Evolutionary conservation across 2,888 invertebrate genomes (phyloP).

Genomic region (Brenthis daphne): DNA sequence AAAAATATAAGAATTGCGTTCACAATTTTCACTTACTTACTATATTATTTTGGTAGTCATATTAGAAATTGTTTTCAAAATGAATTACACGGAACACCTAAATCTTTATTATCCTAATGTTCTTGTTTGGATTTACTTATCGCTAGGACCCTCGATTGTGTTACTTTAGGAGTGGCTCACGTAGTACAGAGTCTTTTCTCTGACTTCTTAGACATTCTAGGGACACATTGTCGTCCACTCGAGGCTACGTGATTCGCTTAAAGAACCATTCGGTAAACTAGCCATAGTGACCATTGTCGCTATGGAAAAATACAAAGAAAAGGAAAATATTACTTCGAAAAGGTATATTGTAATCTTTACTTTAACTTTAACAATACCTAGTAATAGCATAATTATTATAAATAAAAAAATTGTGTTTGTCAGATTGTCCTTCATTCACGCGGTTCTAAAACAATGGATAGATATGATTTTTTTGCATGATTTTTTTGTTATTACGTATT

Average conservation of each 20-base stretch:
- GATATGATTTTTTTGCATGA: too few species aligned
- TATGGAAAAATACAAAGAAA: conserved; percentile 20
- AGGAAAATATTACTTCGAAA: background rate
- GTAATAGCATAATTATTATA: too few species aligned
- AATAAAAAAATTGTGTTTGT: too few species aligned
- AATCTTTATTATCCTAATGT: background rate
- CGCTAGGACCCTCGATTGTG: conserved; percentile 20
- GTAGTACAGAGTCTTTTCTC: conserved; percentile 38
- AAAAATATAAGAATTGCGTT: too few species aligned
- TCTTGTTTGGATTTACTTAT: conserved; percentile 23
- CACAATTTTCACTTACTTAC: too few species aligned
- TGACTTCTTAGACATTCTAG: conserved; percentile 53
- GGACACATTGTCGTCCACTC: conserved; percentile 58
- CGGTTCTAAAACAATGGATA: too few species aligned
- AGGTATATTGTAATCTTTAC: background rate
- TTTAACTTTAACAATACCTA: too few species aligned
- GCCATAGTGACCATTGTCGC: conserved; percentile 33
- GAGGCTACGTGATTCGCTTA: conserved; percentile 59
- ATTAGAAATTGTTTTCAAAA: too few species aligned
- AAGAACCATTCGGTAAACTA: conserved; percentile 48
- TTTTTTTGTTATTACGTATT: too few species aligned
- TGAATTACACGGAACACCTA: too few species aligned
- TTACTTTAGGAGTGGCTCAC: conserved; percentile 35
- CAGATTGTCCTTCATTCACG: too few species aligned
- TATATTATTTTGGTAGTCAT: too few species aligned